Evolutionary conservation across 2,797 vertebrate genomes (phyloP).

Genomic region (Silurus lanzhouensis): DNA sequence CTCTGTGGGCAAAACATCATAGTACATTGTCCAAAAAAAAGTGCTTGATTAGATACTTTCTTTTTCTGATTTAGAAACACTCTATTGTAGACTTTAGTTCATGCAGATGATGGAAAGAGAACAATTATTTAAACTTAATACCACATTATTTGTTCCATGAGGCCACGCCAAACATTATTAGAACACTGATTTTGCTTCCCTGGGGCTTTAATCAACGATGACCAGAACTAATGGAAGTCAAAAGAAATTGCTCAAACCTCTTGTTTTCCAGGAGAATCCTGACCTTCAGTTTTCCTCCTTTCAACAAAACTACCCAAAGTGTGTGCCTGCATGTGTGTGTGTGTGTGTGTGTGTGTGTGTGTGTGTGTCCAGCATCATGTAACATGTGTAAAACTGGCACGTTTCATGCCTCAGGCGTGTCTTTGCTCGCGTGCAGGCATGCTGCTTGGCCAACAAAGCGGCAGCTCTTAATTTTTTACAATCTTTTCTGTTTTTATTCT

Average conservation of each 20-base stretch:
- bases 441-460: slow-evolving; percentile 54
- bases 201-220: slow-evolving; percentile 11
- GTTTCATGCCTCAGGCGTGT: slow-evolving; percentile 65
- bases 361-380: slow-evolving; percentile 61
- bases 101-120: background rate
- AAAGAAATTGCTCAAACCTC: background rate
- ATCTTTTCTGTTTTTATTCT: slow-evolving; percentile 62
- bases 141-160: background rate
- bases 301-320: background rate
- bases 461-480: slow-evolving; percentile 60
- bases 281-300: background rate
- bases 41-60: too few species aligned
- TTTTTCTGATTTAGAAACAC: background rate
- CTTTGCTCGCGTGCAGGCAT: slow-evolving; percentile 66
- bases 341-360: too few species aligned
- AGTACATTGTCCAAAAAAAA: too few species aligned
- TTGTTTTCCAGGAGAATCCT: slow-evolving; percentile 1
- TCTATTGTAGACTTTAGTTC: background rate
- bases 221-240: background rate
- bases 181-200: background rate
- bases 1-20: too few species aligned
- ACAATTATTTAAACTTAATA: slow-evolving; percentile 2
- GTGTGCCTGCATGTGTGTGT: background rate
- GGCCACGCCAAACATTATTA: slow-evolving; percentile 2
- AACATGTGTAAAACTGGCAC: slow-evolving; percentile 58